Evolutionary conservation across 2,888 invertebrate species (phyloP), one percentile per base, ranked within the genome.

Genomic region (Tetrapedia diversipes): DNA sequence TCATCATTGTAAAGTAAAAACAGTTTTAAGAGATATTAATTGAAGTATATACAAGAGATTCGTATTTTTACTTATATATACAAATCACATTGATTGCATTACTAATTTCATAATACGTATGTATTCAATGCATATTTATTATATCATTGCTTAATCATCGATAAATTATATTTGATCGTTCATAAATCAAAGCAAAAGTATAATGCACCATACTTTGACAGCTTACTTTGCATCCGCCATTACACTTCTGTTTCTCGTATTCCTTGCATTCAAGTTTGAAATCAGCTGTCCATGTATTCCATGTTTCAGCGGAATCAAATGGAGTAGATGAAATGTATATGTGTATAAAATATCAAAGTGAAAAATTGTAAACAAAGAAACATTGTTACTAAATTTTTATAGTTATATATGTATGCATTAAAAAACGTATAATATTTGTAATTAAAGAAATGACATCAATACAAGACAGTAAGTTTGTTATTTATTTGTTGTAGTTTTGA

Each of bases 391-490:
- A 22, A 41, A 10, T 22, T 32, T 11, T 7, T 0, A 60, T 16
- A 60, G 0, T 61, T 22, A 3, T 16, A 8, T 7, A 19, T 29
- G 22, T 45, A 24, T n/a, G 53, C 51, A 32, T 56, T 49, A 41
- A 57, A 4, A 45, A 47, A 19, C 14, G 22, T 60, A n/a, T 60
- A 41, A 22, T 64, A 43, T 11, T 39, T 14, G 14, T 19, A 27
- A n/a, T 24, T 0, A 22, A 22, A n/a, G 79, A 54, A 53, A 88
- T 88, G 88, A 60, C 88, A 19, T 86, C 88, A 1, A 72, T 86
- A 24, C 88, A 88, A 67, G 88, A 88, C 19, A 79, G 88, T 87
- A 84, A 87, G 88, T 84, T 56, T 54, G 39, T 63, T 57, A 24
- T 54, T 49, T 53, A 54, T 19, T 32, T 34, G 27, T 1, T 10